Evolutionary conservation across 2,888 invertebrate species (phyloP).

Genomic region (Stenchaetothrips biformis): DNA sequence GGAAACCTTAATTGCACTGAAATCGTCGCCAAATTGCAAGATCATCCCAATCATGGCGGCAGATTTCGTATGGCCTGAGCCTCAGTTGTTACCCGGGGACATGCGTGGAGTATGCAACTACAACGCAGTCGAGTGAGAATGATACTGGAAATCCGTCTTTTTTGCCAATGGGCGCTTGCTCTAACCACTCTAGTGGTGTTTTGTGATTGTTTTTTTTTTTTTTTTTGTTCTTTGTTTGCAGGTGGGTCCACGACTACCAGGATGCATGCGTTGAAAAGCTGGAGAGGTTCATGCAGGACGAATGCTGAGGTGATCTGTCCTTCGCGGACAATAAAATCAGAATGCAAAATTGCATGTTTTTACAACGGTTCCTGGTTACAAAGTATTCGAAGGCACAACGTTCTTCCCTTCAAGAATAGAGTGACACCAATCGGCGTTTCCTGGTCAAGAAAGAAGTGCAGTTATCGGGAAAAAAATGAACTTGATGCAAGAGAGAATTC

Average conservation of each 20-base stretch:
- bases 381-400: background rate
- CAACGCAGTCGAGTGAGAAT: conserved; percentile 80
- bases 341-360: too few species aligned
- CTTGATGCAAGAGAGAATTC: background rate
- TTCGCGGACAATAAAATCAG: too few species aligned
- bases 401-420: background rate
- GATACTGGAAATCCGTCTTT: too few species aligned
- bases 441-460: too few species aligned
- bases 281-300: too few species aligned
- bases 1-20: conserved; percentile 96
- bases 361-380: background rate
- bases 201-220: too few species aligned
- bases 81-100: conserved; percentile 90
- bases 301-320: too few species aligned
- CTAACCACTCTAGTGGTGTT: background rate
- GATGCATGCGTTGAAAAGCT: conserved; percentile 99
- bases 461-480: too few species aligned
- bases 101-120: conserved; percentile 95
- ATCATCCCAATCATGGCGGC: conserved; percentile 99
- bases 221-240: too few species aligned
- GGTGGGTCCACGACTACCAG: conserved; percentile 98
- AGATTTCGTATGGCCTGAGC: conserved; percentile 94
- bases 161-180: too few species aligned
- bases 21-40: conserved; percentile 93
- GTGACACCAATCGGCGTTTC: background rate